A percentile compares a stretch with the other conserved stretches of the same genome.
Evolutionary conservation across 2,888 invertebrate genomes (phyloP).

Genomic region (Pseudococcus jackbeardsleyi): DNA sequence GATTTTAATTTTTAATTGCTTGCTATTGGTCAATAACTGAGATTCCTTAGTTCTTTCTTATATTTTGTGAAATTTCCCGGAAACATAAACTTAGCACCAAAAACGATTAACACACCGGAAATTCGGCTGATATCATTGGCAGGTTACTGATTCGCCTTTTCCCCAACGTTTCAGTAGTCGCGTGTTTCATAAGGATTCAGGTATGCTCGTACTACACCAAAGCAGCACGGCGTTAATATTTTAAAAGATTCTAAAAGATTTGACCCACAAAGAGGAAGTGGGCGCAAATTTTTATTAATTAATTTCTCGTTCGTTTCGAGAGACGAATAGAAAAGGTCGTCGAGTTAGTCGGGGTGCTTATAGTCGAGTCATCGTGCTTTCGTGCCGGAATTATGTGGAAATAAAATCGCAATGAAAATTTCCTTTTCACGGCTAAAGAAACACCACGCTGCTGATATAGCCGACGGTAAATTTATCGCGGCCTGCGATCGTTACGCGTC

Average conservation of each 20-base stretch:
- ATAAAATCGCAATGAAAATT: conserved; percentile 1
- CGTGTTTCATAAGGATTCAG: neutral
- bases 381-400: neutral
- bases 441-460: neutral
- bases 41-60: no score
- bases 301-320: neutral
- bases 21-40: no score
- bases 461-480: neutral
- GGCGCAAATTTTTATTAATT: neutral
- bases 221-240: neutral
- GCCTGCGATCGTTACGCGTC: neutral
- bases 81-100: neutral
- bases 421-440: neutral
- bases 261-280: neutral
- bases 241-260: conserved; percentile 3
- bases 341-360: neutral
- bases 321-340: neutral
- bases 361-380: neutral
- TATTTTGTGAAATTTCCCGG: no score
- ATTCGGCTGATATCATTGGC: neutral
- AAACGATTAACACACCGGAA: neutral
- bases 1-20: no score
- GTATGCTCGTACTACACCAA: neutral
- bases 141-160: neutral
- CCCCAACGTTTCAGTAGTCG: neutral